A percentile compares a stretch with the other conserved stretches of the same genome.
phyloP scores from a whole-genome alignment of 2,888 invertebrate species.

The Agonopterix subpropinquella region DNA sequence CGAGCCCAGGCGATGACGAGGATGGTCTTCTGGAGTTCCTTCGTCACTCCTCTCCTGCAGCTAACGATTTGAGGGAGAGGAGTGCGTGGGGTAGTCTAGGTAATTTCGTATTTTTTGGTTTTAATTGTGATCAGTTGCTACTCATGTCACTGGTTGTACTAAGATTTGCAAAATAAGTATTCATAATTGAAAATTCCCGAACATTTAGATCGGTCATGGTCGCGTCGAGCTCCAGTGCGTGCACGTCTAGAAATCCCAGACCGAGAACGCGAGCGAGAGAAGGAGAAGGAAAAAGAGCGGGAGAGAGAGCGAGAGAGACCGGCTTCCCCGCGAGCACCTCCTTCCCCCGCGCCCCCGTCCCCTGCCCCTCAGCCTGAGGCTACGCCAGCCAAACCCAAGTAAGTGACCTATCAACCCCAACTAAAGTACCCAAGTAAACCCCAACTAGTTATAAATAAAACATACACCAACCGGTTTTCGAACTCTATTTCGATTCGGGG shows the following conservation, averaged over 20 bases:
- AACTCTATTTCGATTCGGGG: too few relatives aligned
- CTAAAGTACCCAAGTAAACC: too few relatives aligned
- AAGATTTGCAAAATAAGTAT: too few relatives aligned
- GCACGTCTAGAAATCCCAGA: conserved; percentile 91
- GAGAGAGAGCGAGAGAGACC: conserved; percentile 62
- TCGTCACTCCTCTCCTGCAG: conserved; percentile 80
- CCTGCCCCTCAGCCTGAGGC: conserved; percentile 17
- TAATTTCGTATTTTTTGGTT: conserved; percentile 32
- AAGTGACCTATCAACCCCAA: conserved; percentile 7
- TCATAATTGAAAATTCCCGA: too few relatives aligned
- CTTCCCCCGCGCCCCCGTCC: conserved; percentile 14
- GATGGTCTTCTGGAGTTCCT: conserved; percentile 91
- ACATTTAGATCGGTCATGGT: conserved; percentile 88
- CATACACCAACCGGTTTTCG: too few relatives aligned
- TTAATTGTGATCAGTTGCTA: too few relatives aligned
- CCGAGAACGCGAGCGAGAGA: conserved; percentile 82
- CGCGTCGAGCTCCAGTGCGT: conserved; percentile 82
- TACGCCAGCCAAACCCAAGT: conserved; percentile 54
- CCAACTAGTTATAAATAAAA: too few relatives aligned
- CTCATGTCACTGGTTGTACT: too few relatives aligned
- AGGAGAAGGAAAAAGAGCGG: conserved; percentile 81
- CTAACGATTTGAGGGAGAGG: conserved; percentile 83
- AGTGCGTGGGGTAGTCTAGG: conserved; percentile 91
- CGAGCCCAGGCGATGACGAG: conserved; percentile 90
- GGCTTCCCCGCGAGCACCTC: conserved; percentile 19